phyloP scores from a whole-genome alignment of 2,888 invertebrate species.

The Heliconius charithonia region DNA sequence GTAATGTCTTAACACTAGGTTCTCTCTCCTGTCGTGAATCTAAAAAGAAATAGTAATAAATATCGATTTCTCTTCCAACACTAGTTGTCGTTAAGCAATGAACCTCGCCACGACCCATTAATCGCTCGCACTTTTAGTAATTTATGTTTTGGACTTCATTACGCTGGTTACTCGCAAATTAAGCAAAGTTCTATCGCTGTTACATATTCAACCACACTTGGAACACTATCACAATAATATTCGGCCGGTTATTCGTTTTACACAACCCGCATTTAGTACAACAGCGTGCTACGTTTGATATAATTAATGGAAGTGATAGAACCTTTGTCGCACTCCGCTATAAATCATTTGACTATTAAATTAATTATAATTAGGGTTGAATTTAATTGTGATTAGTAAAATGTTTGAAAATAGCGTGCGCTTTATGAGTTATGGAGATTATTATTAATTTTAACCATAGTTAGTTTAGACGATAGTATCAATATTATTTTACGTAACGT shows the following conservation, averaged over 20 bases:
- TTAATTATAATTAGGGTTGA: slow-evolving; percentile 31
- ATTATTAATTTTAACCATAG: background rate
- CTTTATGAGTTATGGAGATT: slow-evolving; percentile 14
- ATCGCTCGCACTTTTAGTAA: slow-evolving; percentile 55
- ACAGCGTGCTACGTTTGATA: slow-evolving; percentile 13
- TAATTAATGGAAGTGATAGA: slow-evolving; percentile 12
- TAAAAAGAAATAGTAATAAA: background rate
- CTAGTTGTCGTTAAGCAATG: slow-evolving; percentile 25
- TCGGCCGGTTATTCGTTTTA: slow-evolving; percentile 19
- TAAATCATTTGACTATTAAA: slow-evolving; percentile 36
- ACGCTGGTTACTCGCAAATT: slow-evolving; percentile 47
- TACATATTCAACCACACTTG: slow-evolving; percentile 2
- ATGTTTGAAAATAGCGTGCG: slow-evolving; percentile 1
- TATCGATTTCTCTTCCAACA: slow-evolving; percentile 19
- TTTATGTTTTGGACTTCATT: slow-evolving; percentile 58
- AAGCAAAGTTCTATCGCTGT: slow-evolving; percentile 20
- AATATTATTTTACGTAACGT: no score
- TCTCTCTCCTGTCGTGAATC: background rate
- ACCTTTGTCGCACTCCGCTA: background rate
- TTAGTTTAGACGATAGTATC: no score
- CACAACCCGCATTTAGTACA: slow-evolving; percentile 10
- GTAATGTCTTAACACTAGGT: background rate
- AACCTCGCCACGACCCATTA: slow-evolving; percentile 53
- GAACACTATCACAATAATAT: slow-evolving; percentile 19
- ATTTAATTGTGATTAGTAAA: slow-evolving; percentile 25